Base-by-base conservation (phyloP, 2,797 vertebrate genomes). In the Discoglossus pictus region DNA sequence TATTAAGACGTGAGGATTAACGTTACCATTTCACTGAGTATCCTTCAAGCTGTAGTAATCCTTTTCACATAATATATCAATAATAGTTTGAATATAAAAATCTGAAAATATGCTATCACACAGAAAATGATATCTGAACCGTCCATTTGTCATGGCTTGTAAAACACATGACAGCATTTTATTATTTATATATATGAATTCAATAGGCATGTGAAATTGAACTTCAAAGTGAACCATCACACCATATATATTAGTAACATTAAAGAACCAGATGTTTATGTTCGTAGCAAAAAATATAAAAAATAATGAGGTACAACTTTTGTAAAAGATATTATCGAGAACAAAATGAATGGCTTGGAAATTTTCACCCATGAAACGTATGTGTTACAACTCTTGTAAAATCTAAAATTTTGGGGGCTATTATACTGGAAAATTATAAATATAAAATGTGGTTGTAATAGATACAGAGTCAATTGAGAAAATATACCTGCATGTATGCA, bases 1-100 rank as follows among this genome's bases (percentile, higher is more conserved):
- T 70, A 83, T 74, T 77, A 78, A 73, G 73, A 80, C 65, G 62
- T 5, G 68, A 76, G 58, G 59, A 77, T 77, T 77, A 61, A 74
- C 67, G 20, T 74, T 80, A 60, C 64, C 47, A 46, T 76, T 79
- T 76, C 71, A 69, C 4, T 52, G 13, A 77, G 77, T 78, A 52
- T 47, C 64, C 31, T 36, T 67, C 61, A 75, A 75, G 20, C 47
- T 61, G 65, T 46, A 36, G 48, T 53, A 54, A 68, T 68, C 56
- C 59, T 62, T 74, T 74, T 72, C 31, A 59, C 74, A 55, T 77
- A 69, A 69, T 79, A 75, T 75, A 68, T 77, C 72, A 74, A 53
- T 73, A 74, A 35, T 48, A 64, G 59, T 34, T 68, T 73, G 76
- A 40, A 58, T 36, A 62, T 52, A 68, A 34, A 23, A 54, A 61